These are phyloP conservation scores for Podocnemis expansa DNA, from an alignment of 2,113 vertebrate species.

Conservation along the genomic window DNA sequence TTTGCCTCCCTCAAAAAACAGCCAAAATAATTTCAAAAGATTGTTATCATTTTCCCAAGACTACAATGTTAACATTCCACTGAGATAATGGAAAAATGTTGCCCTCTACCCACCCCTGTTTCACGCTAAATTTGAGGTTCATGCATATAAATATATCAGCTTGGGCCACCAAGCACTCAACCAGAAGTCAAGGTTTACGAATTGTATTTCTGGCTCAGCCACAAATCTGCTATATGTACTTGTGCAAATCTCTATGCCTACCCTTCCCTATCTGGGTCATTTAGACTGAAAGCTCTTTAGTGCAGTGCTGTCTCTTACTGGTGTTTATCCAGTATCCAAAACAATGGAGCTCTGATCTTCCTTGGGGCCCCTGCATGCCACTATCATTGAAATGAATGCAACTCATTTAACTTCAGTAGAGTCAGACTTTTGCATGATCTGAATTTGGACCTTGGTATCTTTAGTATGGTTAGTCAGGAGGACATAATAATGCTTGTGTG, in stretches of 20 bases:
- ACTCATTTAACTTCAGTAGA: slow-evolving; percentile 11
- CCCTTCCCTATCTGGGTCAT: slow-evolving; percentile 22
- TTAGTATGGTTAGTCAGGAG: not conserved
- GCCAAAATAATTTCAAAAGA: not conserved
- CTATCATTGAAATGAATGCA: not conserved
- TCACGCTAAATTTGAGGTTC: slow-evolving; percentile 43
- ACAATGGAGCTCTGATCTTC: not conserved
- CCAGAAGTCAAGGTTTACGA: slow-evolving; percentile 2
- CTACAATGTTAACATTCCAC: slow-evolving; percentile 20
- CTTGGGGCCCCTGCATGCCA: not conserved
- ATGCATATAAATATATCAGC: slow-evolving; percentile 54
- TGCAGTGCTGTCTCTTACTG: not conserved
- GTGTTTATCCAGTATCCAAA: not conserved
- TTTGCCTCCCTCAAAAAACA: not conserved
- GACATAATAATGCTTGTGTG: slow-evolving; percentile 13
- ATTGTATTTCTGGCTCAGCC: slow-evolving; percentile 65
- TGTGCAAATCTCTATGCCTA: not conserved
- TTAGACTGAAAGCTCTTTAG: slow-evolving; percentile 38
- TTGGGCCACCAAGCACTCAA: slow-evolving; percentile 3
- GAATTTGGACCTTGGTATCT: not conserved
- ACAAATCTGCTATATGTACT: not conserved
- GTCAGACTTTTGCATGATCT: slow-evolving; percentile 4
- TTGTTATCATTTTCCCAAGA: not conserved
- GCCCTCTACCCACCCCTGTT: not conserved
- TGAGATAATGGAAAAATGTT: slow-evolving; percentile 1